Evolutionary conservation across 2,113 vertebrate species (phyloP).

Genomic region (Tautogolabrus adspersus): DNA sequence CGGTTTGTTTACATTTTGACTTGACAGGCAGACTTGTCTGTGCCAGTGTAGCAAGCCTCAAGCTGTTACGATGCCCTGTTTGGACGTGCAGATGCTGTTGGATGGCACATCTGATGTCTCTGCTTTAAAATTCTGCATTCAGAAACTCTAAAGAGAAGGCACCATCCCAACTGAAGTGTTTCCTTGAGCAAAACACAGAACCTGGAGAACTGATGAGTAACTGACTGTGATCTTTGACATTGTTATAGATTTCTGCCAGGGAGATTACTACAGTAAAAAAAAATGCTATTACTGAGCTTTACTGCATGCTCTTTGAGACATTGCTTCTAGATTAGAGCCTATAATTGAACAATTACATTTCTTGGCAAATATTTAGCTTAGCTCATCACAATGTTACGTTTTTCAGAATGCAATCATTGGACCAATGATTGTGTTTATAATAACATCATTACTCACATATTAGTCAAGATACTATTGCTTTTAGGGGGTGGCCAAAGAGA

Average conservation of each 20-base stretch:
- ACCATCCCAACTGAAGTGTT: background rate
- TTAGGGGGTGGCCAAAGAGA: too few species aligned
- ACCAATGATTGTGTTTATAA: too few species aligned
- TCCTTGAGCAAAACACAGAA: background rate
- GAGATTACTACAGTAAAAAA: background rate
- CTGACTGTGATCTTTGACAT: background rate
- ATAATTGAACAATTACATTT: background rate
- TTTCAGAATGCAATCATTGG: background rate
- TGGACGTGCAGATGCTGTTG: slow-evolving; percentile 34
- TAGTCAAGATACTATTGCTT: too few species aligned
- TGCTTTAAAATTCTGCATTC: slow-evolving; percentile 29
- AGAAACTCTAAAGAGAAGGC: slow-evolving; percentile 18
- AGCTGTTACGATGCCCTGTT: background rate
- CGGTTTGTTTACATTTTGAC: background rate
- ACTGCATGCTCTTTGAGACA: background rate
- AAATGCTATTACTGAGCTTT: background rate
- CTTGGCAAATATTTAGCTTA: background rate
- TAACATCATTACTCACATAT: too few species aligned
- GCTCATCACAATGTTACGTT: background rate
- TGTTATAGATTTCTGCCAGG: background rate
- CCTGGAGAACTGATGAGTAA: background rate
- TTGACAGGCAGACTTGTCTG: background rate
- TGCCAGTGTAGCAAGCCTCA: background rate
- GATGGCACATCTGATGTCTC: background rate
- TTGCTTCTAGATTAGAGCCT: background rate